Evolutionary conservation across 2,797 vertebrate genomes (phyloP), one percentile per base, ranked within the genome.

Genomic region (Benthosema pterotum): DNA sequence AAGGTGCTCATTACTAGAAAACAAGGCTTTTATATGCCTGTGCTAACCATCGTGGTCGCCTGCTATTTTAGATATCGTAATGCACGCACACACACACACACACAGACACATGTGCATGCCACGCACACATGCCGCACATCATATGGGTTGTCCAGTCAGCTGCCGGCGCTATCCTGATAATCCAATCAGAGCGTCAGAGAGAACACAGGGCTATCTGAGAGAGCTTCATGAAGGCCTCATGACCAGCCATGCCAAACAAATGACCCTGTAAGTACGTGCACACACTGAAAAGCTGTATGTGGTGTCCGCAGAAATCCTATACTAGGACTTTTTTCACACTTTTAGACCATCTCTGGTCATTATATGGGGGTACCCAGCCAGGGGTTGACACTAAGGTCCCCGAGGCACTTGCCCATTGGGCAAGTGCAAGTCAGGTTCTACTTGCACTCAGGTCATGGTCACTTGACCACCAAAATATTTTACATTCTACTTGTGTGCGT

Each of bases 171-270:
- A n/a, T n/a, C 51, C 11, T 13, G 52, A 45, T 71, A 74, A 83
- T 72, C 72, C 57, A 58, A 59, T 61, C 45, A 48, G 61, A 59
- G 57, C 49, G n/a, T n/a, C n/a, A 55, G 16, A 8, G 53, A 56
- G 28, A 65, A 54, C 67, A 42, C 45, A 49, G 43, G 50, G 22
- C 25, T 47, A 57, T 59, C 57, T n/a, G 72, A 61, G 38, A 49
- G n/a, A 42, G 48, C 60, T 65, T 67, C 67, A 82, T 63, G 65
- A 78, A 49, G 45, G 17, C 57, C 69, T 57, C 65, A 63, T 63
- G 69, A 78, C 71, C 13, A 52, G 51, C 2, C 11, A 38, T 63
- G 52, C 57, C 32, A 54, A 13, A 18, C 18, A 38, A 38, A 38
- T 11, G 32, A 14, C 5, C 16, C 15, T 5, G 2, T 18, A 46